A percentile compares a stretch with the other conserved stretches of the same genome.
These are phyloP conservation scores for Oophaga sylvatica DNA, from an alignment of 2,797 vertebrate species.

Conservation along the genomic window DNA sequence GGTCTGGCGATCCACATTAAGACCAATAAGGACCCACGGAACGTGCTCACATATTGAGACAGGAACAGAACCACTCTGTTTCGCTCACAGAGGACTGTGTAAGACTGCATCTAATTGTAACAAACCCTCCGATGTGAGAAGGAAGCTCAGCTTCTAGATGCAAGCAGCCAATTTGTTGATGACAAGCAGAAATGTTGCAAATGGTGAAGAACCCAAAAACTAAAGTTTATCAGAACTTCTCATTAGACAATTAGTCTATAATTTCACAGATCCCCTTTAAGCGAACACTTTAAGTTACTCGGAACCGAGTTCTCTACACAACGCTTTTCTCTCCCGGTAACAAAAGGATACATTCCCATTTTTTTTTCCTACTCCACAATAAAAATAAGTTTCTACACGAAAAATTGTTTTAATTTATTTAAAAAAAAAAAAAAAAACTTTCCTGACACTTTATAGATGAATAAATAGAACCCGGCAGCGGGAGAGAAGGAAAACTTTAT, in stretches of 20 bases:
- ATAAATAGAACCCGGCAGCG: constrained; percentile 8
- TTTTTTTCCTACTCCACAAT: not conserved
- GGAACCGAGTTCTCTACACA: not conserved
- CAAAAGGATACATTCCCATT: not conserved
- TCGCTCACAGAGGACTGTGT: too few relatives aligned
- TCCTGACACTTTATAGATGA: constrained; percentile 5
- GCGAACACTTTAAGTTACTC: not conserved
- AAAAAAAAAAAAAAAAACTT: constrained; percentile 3
- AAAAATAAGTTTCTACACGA: constrained; percentile 19
- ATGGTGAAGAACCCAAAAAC: not conserved
- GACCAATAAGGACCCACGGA: too few relatives aligned
- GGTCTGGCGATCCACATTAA: too few relatives aligned
- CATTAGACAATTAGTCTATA: not conserved
- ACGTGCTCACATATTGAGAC: too few relatives aligned
- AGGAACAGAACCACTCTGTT: too few relatives aligned
- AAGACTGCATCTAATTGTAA: not conserved
- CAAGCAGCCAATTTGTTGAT: too few relatives aligned
- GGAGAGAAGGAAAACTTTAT: constrained; percentile 16
- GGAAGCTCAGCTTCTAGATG: too few relatives aligned
- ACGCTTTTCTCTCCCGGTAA: not conserved
- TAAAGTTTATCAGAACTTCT: not conserved
- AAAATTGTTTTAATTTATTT: constrained; percentile 19
- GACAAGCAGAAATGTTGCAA: too few relatives aligned
- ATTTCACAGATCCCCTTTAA: not conserved
- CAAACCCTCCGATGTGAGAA: not conserved